These are phyloP conservation scores for Puffinus mauretanicus DNA, from an alignment of 2,113 vertebrate genomes.

Conservation along the genomic window DNA sequence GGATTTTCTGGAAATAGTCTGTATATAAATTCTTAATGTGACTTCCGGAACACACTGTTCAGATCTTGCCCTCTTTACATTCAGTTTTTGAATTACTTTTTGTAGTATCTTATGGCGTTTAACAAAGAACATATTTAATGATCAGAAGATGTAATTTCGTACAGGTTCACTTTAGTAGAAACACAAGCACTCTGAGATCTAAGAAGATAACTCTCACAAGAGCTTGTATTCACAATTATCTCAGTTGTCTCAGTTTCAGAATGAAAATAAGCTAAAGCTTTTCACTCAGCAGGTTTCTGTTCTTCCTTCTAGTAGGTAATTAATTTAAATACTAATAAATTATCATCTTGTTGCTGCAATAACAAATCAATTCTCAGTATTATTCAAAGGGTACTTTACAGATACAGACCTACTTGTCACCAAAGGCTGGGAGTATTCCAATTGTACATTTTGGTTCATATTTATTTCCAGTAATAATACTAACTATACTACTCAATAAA, in stretches of 20 bases:
- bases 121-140: background rate
- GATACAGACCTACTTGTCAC: background rate
- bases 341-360: background rate
- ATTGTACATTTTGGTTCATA: background rate
- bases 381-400: background rate
- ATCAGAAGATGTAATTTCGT: background rate
- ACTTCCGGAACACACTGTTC: background rate
- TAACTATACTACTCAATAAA: background rate
- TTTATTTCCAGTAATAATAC: background rate
- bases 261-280: background rate
- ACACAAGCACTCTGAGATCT: background rate
- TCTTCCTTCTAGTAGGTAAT: background rate
- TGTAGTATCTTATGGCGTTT: background rate
- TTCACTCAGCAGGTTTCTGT: background rate
- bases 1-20: background rate
- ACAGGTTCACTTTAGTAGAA: background rate
- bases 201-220: background rate
- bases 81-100: background rate
- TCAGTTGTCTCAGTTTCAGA: background rate
- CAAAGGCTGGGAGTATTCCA: background rate
- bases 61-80: background rate
- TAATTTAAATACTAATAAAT: background rate
- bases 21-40: background rate
- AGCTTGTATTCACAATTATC: background rate
- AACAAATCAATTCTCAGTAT: background rate